Conservation (phyloP, 37 sponge, comb jelly and placozoan genomes). For the Aplysina aerophoba region DNA sequence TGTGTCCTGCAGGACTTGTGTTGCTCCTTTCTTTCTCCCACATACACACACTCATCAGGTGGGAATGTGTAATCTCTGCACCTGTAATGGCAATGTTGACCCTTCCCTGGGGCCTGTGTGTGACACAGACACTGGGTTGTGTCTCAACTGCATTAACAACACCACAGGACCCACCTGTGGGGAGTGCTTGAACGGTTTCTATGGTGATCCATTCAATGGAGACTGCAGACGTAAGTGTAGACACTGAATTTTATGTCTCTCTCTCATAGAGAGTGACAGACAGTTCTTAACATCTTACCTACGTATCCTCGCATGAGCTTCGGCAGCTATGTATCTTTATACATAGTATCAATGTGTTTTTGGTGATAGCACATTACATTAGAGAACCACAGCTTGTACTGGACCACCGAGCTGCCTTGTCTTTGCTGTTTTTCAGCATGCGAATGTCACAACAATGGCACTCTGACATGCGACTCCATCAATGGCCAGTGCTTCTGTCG, state of each 20-base stretch:
- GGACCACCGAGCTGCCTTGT: not conserved
- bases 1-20: no score
- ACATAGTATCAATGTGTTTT: no score
- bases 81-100: conserved; percentile 80
- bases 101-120: conserved; percentile 72
- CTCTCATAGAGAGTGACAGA: no score
- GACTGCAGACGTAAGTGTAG: conserved; percentile 55
- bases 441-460: not conserved
- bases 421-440: conserved; percentile 10
- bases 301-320: no score
- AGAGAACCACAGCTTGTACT: no score
- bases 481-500: conserved; percentile 54
- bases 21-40: no score
- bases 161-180: conserved; percentile 80
- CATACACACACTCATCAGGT: not conserved
- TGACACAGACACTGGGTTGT: conserved; percentile 73
- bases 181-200: conserved; percentile 72
- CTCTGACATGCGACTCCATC: conserved; percentile 34
- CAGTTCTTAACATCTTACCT: no score
- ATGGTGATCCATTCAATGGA: conserved; percentile 55
- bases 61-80: conserved; percentile 52
- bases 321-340: no score
- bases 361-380: no score
- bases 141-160: conserved; percentile 81
- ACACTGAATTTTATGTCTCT: not conserved